Percentiles rank a stretch among this genome's conserved stretches.
Evolutionary conservation across 2,797 vertebrate species (phyloP).

Genomic region (Lithobates sylvaticus): DNA sequence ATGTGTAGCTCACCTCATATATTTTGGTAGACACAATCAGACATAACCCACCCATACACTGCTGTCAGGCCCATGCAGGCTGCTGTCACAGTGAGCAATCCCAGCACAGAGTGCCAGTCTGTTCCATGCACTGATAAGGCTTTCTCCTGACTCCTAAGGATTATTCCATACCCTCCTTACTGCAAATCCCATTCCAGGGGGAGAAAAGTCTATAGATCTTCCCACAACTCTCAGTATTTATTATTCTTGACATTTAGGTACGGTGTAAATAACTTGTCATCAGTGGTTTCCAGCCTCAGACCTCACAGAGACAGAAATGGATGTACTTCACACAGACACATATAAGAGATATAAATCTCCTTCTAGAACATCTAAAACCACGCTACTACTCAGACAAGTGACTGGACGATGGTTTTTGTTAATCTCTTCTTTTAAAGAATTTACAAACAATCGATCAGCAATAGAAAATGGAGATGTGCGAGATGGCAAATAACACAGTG

Average conservation of each 20-base stretch:
- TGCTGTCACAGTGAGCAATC: slow-evolving; percentile 17
- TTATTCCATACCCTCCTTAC: not conserved
- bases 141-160: slow-evolving; percentile 8
- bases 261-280: slow-evolving; percentile 19
- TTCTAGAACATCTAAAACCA: too few relatives aligned
- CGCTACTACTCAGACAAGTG: too few relatives aligned
- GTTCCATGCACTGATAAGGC: slow-evolving; percentile 19
- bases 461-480: too few relatives aligned
- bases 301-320: not conserved
- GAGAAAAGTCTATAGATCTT: not conserved
- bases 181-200: not conserved
- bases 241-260: slow-evolving; percentile 8
- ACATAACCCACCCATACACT: not conserved
- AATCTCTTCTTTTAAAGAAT: too few relatives aligned
- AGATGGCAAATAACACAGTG: too few relatives aligned
- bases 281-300: not conserved
- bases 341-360: too few relatives aligned
- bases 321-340: not conserved
- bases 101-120: slow-evolving; percentile 26
- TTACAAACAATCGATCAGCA: too few relatives aligned
- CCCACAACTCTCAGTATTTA: not conserved
- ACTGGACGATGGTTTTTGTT: too few relatives aligned
- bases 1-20: too few relatives aligned
- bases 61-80: not conserved
- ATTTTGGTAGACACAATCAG: too few relatives aligned